phyloP scores from a whole-genome alignment of 2,797 vertebrate species.

The Distichodus sexfasciatus region DNA sequence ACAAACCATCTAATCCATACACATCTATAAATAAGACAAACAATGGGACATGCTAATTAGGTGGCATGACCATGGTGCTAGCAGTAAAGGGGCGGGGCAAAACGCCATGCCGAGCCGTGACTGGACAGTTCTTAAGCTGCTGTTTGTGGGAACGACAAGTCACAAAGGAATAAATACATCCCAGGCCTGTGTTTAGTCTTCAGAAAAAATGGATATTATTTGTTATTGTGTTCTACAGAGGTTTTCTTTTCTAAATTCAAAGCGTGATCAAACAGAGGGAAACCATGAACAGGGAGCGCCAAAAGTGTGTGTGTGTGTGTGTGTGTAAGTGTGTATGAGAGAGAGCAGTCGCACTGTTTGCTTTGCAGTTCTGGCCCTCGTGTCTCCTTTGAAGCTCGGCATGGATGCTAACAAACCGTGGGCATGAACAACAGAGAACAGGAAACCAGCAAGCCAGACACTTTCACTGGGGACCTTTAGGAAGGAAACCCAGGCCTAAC shows the following conservation, averaged over 20 bases:
- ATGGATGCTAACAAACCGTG: conserved; percentile 21
- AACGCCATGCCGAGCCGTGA: background rate
- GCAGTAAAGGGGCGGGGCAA: background rate
- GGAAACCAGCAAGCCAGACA: conserved; percentile 6
- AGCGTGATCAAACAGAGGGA: conserved; percentile 40
- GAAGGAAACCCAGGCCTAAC: conserved; percentile 36
- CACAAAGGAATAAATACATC: conserved; percentile 33
- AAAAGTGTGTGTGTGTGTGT: no score
- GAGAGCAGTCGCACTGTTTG: conserved; percentile 39
- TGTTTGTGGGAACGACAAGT: conserved; percentile 6
- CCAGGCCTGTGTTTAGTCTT: conserved; percentile 20
- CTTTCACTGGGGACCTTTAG: conserved; percentile 26
- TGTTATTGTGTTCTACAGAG: conserved; percentile 40
- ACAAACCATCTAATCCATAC: background rate
- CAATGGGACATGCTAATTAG: background rate
- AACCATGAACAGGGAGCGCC: conserved; percentile 27
- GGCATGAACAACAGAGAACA: conserved; percentile 29
- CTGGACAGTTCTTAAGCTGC: conserved; percentile 9
- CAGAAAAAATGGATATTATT: conserved; percentile 22
- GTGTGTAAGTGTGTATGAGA: conserved; percentile 9
- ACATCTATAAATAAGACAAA: background rate
- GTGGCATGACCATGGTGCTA: background rate
- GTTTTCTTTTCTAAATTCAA: conserved; percentile 48
- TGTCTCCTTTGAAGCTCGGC: conserved; percentile 41
- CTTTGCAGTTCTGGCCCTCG: conserved; percentile 41